These are phyloP conservation scores for Microctenopoma lineatum DNA, from an alignment of 2,797 vertebrate genomes.

Conservation along the genomic window DNA sequence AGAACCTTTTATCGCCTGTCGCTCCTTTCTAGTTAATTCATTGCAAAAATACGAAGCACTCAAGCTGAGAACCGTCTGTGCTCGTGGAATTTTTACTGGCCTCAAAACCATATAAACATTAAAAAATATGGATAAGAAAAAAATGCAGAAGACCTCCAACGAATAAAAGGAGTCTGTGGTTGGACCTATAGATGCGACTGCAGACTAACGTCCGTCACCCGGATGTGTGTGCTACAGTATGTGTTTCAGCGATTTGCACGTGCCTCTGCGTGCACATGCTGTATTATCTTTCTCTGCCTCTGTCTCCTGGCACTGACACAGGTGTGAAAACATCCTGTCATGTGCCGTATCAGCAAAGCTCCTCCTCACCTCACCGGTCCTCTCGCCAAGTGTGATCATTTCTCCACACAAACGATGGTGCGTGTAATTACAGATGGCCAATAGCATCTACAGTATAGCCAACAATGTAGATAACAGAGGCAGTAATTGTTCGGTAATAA, in stretches of 20 bases:
- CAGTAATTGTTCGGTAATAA: too few species aligned
- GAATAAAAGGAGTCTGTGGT: too few species aligned
- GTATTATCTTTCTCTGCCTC: not conserved
- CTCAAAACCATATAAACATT: too few species aligned
- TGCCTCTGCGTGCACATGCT: constrained; percentile 2
- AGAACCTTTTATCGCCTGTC: not conserved
- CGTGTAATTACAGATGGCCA: constrained; percentile 72
- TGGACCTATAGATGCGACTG: not conserved
- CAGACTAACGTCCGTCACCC: not conserved
- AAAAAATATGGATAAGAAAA: too few species aligned
- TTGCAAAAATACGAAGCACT: not conserved
- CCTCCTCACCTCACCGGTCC: constrained; percentile 15
- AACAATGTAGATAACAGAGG: not conserved
- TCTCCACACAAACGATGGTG: constrained; percentile 44
- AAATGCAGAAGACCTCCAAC: too few species aligned
- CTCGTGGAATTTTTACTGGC: too few species aligned
- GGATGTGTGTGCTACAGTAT: not conserved
- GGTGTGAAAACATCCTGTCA: constrained; percentile 37
- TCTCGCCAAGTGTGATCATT: constrained; percentile 41
- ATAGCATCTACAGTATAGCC: constrained; percentile 17
- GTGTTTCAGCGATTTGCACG: not conserved
- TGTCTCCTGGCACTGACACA: constrained; percentile 22
- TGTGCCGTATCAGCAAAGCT: constrained; percentile 48
- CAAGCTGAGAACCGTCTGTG: too few species aligned
- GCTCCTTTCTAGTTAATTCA: not conserved